Base-by-base conservation (phyloP, 1,140 invertebrate genomes). In the Philopotamus ludificatus region DNA sequence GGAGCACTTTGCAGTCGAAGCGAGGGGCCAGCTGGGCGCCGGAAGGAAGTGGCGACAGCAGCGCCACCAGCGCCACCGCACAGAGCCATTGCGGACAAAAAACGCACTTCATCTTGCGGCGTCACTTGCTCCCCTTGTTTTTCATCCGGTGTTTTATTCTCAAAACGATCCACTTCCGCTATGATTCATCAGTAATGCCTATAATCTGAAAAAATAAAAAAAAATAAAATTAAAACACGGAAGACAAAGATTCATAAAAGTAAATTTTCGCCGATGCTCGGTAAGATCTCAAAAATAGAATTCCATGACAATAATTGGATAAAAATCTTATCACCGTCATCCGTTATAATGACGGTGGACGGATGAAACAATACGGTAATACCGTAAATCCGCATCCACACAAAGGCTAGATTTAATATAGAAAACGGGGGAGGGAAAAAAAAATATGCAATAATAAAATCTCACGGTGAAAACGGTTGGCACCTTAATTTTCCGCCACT, bases 401-500 rank as follows among this genome's bases (percentile, higher is more conserved):
- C n/a, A n/a, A n/a, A n/a, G n/a, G n/a, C n/a, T n/a, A n/a, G n/a
- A 63, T 63, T 51, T 41, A 63, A 63, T 51, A 63, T 21, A 49
- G 49, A 51, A 63, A 57, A 54, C 15, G 7, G 34, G 9, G 9
- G n/a, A n/a, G 2, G 34, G 25, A 42, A 63, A 53, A 26, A 26
- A 20, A 18, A 51, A 21, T 57, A 34, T 53, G 63, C 62, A 55
- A 57, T 23, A 53, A 57, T 59, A 59, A 65, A 65, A 65, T 60
- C 63, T 59, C 55, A n/a, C 55, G 16, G 42, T 25, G 44, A 47
- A 59, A 65, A 60, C 47, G 55, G 54, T 53, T 59, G 63, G 55
- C 63, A 65, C 54, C 63, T 58, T 65, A 65, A 65, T 65, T 65
- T 64, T 64, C 62, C 62, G 62, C 39, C 53, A 64, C 50, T 64